Evolutionary conservation across 2,797 vertebrate species (phyloP).

Genomic region (Sebastes alutus): DNA sequence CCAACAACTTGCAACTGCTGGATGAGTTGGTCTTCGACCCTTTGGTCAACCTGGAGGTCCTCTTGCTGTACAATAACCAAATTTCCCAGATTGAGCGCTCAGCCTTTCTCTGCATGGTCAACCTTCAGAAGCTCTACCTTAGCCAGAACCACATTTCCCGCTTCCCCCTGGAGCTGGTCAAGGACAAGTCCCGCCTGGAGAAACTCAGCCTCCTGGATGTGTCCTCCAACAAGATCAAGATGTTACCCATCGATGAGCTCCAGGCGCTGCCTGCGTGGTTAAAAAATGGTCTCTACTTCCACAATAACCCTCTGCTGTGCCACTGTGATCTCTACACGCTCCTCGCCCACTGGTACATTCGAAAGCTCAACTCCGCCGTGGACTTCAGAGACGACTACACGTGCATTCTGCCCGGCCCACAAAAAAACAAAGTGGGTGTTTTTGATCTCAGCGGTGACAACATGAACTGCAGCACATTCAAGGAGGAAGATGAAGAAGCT

Average conservation of each 20-base stretch:
- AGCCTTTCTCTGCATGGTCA: slow-evolving; percentile 87
- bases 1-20: slow-evolving; percentile 86
- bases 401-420: slow-evolving; percentile 77
- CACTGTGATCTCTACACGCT: slow-evolving; percentile 92
- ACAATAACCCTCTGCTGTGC: slow-evolving; percentile 91
- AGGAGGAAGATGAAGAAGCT: slow-evolving; percentile 86
- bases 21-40: slow-evolving; percentile 93
- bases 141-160: slow-evolving; percentile 93
- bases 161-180: slow-evolving; percentile 92
- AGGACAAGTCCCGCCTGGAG: slow-evolving; percentile 86
- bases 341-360: slow-evolving; percentile 88
- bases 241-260: slow-evolving; percentile 85
- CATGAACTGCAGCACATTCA: slow-evolving; percentile 93
- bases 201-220: slow-evolving; percentile 91
- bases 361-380: slow-evolving; percentile 89
- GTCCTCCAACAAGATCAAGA: slow-evolving; percentile 92
- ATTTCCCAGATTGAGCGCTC: slow-evolving; percentile 89
- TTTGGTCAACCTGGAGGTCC: slow-evolving; percentile 88
- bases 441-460: slow-evolving; percentile 82
- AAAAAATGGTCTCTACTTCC: slow-evolving; percentile 94
- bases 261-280: slow-evolving; percentile 90
- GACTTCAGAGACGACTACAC: slow-evolving; percentile 92
- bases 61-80: slow-evolving; percentile 94
- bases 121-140: slow-evolving; percentile 94
- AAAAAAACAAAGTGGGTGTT: slow-evolving; percentile 72